Evolutionary conservation across 2,797 vertebrate species (phyloP).

Genomic region (Mallotus villosus): DNA sequence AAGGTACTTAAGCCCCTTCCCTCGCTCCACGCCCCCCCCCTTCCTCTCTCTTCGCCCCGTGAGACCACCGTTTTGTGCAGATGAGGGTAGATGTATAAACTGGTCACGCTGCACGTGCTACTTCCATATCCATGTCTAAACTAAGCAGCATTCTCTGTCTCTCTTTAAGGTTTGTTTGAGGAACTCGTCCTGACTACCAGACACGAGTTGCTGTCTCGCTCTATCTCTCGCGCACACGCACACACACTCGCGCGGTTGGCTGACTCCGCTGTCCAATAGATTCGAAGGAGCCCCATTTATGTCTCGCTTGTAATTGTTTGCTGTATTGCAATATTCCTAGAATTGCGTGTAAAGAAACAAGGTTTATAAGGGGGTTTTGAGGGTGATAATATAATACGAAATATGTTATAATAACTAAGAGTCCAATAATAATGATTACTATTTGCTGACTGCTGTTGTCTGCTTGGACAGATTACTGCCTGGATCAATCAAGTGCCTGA

Average conservation of each 20-base stretch:
- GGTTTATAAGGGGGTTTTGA: not conserved
- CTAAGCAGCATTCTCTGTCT: no score
- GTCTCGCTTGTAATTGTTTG: not conserved
- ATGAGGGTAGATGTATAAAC: not conserved
- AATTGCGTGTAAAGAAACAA: no score
- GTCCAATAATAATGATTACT: not conserved
- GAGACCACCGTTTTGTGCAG: not conserved
- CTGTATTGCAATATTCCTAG: not conserved
- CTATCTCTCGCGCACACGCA: not conserved
- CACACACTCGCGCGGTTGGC: no score
- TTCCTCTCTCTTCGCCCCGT: not conserved
- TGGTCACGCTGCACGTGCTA: not conserved
- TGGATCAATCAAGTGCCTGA: no score
- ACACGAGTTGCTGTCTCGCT: not conserved
- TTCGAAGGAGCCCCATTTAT: not conserved
- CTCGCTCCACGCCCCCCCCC: not conserved
- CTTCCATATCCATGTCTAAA: not conserved
- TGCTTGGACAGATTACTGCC: no score
- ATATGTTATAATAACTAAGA: not conserved
- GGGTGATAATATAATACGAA: not conserved
- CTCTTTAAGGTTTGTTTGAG: no score
- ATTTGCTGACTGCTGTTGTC: no score
- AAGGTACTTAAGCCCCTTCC: constrained; percentile 45
- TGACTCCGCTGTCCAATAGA: not conserved
- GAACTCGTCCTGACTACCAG: no score